Evolutionary conservation across 1,140 invertebrate species (phyloP).

Genomic region (Homarus americanus): DNA sequence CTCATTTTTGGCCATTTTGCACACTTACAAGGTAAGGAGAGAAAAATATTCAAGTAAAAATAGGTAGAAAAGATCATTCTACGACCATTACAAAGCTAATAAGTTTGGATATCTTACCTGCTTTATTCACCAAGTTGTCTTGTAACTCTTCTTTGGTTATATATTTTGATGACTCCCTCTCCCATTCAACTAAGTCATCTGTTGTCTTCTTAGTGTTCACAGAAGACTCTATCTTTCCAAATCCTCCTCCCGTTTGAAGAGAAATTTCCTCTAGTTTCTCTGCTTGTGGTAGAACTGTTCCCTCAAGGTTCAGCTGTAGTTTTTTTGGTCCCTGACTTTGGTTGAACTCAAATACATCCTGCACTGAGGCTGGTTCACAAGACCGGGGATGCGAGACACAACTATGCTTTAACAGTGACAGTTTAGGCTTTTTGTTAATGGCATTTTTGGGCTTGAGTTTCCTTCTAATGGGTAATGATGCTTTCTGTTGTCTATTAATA

Average conservation of each 20-base stretch:
- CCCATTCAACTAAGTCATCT: constrained; percentile 76
- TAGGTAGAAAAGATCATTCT: too few relatives aligned
- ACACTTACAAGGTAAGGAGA: constrained; percentile 1
- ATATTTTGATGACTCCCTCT: constrained; percentile 77
- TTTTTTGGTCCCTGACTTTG: constrained; percentile 60
- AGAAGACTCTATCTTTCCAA: constrained; percentile 54
- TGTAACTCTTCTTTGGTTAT: constrained; percentile 85
- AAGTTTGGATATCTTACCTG: constrained; percentile 78
- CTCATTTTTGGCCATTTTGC: too few relatives aligned
- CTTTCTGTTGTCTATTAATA: constrained; percentile 75
- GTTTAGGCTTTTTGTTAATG: constrained; percentile 83
- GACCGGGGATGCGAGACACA: constrained; percentile 79
- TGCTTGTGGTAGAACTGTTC: constrained; percentile 77
- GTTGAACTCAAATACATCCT: constrained; percentile 72
- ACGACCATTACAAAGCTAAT: too few relatives aligned
- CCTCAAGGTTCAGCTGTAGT: constrained; percentile 76
- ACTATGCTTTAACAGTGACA: constrained; percentile 78
- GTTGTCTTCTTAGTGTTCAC: constrained; percentile 64
- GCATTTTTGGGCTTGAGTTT: constrained; percentile 81
- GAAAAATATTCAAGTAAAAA: background rate
- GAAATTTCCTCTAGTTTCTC: constrained; percentile 76
- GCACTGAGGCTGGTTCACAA: constrained; percentile 76
- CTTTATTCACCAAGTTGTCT: constrained; percentile 84
- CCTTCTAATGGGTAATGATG: constrained; percentile 81
- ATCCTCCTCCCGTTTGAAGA: constrained; percentile 38